A percentile compares a stretch with the other conserved stretches of the same genome.
Evolutionary conservation across 1,140 invertebrate genomes (phyloP).

Genomic region (Uloborus diversus): DNA sequence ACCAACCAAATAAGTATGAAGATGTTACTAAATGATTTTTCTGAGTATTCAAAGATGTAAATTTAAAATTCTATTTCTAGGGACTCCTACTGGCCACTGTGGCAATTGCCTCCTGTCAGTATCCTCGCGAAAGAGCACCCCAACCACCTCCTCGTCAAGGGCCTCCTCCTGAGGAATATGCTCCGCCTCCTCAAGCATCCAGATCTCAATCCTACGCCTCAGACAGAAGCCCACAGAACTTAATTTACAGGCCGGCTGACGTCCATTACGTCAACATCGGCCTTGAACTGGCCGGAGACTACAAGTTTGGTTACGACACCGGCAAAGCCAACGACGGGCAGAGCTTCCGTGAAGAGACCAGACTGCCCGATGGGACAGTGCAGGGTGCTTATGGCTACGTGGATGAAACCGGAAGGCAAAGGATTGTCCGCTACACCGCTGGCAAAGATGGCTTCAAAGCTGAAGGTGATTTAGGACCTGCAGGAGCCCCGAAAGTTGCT

Average conservation of each 20-base stretch:
- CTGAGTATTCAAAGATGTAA: too few relatives aligned
- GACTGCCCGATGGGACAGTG: slow-evolving; percentile 61
- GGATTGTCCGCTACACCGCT: slow-evolving; percentile 73
- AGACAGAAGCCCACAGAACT: slow-evolving; percentile 2
- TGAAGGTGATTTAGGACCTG: slow-evolving; percentile 62
- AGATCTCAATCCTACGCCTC: too few relatives aligned
- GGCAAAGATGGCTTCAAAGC: slow-evolving; percentile 74
- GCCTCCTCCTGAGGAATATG: neutral
- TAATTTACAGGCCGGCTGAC: slow-evolving; percentile 18
- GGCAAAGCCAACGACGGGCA: slow-evolving; percentile 51
- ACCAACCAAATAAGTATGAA: too few relatives aligned
- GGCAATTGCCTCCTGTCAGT: neutral
- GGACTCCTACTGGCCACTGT: too few relatives aligned
- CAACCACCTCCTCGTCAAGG: slow-evolving; percentile 14
- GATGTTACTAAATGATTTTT: too few relatives aligned
- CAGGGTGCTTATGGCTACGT: slow-evolving; percentile 72
- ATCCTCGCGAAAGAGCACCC: neutral
- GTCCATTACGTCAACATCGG: slow-evolving; percentile 58
- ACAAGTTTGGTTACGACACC: slow-evolving; percentile 59
- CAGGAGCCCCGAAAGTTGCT: slow-evolving; percentile 20
- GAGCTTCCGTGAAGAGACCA: slow-evolving; percentile 58
- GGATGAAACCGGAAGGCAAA: slow-evolving; percentile 68
- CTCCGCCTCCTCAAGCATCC: neutral
- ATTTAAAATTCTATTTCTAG: too few relatives aligned
- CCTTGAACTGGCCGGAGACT: slow-evolving; percentile 50